phyloP scores from a whole-genome alignment of 1,140 invertebrate species.

The Harpegnathos saltator region DNA sequence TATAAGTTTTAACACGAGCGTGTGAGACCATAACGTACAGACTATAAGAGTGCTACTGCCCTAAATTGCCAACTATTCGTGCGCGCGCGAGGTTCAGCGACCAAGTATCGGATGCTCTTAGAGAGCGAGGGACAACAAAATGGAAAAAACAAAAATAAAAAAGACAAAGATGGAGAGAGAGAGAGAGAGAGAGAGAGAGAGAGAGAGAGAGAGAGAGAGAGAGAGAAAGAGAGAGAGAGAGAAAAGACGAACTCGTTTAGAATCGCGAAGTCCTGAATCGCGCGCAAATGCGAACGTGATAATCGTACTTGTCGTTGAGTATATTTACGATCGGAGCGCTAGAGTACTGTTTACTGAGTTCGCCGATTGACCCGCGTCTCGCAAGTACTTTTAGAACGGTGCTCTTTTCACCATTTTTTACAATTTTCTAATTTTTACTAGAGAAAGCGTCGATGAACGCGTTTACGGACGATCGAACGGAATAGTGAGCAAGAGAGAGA shows the following conservation, averaged over 20 bases:
- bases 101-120: neutral
- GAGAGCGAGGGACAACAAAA: neutral
- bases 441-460: neutral
- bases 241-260: too few relatives aligned
- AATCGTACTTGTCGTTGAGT: neutral
- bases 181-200: too few relatives aligned
- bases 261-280: constrained; percentile 14
- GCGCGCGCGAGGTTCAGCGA: constrained; percentile 7
- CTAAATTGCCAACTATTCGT: constrained; percentile 36
- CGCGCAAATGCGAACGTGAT: constrained; percentile 40
- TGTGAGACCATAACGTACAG: constrained; percentile 28
- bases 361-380: neutral
- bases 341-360: constrained; percentile 10
- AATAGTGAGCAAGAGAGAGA: constrained; percentile 5
- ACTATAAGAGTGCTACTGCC: constrained; percentile 45
- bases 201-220: too few relatives aligned
- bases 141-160: too few relatives aligned
- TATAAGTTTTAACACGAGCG: neutral
- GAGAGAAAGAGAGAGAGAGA: too few relatives aligned
- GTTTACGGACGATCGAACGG: neutral
- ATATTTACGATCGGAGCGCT: neutral
- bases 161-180: too few relatives aligned
- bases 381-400: constrained; percentile 60
- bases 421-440: constrained; percentile 45
- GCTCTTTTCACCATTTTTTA: constrained; percentile 47